Percentiles rank a stretch among this genome's conserved stretches.
Conservation (phyloP, 2,888 invertebrate species). For the Cyaniris semiargus region DNA sequence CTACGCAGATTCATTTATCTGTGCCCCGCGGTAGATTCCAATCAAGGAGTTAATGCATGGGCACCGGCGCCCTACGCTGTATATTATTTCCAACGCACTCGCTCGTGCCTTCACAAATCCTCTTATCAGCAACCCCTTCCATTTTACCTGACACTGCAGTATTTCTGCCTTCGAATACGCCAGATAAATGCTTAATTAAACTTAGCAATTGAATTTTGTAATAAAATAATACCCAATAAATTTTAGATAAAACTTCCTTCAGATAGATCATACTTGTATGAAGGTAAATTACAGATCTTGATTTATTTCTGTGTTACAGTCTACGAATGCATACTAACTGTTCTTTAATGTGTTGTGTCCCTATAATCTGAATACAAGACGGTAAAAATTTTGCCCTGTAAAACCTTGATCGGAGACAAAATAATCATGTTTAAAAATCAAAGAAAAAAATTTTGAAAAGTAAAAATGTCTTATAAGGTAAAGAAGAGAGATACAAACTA, state of each 20-base stretch:
- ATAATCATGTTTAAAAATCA: no score
- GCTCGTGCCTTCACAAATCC: constrained; percentile 46
- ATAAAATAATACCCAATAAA: constrained; percentile 11
- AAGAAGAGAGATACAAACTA: no score
- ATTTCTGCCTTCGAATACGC: constrained; percentile 32
- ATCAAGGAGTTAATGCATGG: constrained; percentile 60
- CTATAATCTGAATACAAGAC: neutral
- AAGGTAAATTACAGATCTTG: neutral
- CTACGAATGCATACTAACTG: no score
- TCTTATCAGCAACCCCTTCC: constrained; percentile 35
- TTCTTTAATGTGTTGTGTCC: neutral
- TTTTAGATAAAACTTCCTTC: neutral
- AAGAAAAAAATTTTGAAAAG: no score
- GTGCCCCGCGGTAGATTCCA: constrained; percentile 66
- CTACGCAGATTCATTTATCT: constrained; percentile 57
- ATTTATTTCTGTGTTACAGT: no score
- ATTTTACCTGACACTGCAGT: constrained; percentile 31
- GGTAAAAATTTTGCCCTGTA: no score
- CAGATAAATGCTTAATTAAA: constrained; percentile 29
- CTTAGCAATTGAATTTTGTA: constrained; percentile 18
- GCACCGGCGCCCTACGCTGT: constrained; percentile 49
- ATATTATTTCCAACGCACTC: constrained; percentile 56
- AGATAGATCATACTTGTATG: neutral
- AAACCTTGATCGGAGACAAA: no score
- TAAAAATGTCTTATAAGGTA: no score